Base-by-base conservation (phyloP, 2,113 vertebrate genomes). In the Etheostoma cragini region DNA sequence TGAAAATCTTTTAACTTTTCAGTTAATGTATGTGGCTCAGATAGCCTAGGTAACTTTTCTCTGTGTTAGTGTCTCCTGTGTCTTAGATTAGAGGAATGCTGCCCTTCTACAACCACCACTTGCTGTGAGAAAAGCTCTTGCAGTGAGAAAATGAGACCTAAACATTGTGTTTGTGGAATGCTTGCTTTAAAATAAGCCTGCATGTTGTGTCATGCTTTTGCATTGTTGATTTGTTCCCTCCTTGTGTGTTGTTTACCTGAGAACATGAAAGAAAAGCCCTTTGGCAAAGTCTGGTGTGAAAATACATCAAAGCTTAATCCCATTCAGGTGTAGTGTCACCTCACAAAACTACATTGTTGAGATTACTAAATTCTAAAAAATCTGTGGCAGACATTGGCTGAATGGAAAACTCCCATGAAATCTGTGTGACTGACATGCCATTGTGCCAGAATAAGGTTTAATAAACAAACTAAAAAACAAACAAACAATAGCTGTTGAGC, bases 401-500 rank as follows among this genome's bases (percentile, higher is more conserved):
- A 30, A 69, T n/a, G 33, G 57, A 54, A 63, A 80, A 46, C 53
- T 24, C 24, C 6, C 5, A 26, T 7, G 10, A 57, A 45, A 33
- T 52, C 15, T 1, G 8, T 57, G 21, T 75, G 69, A 87, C 19
- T 78, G 81, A 83, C 62, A 46, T 15, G 58, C 14, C 70, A 56
- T 75, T 78, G 65, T 64, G 30, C 30, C 53, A 33, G 1, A 49
- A 12, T 53, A 26, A 56, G 35, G 6, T 67, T 72, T 72, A 0
- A 56, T 46, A 71, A 80, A 56, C 16, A n/a, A 64, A 52, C n/a
- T 11, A 38, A 57, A 78, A 75, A 81, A 82, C 80, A 71, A 85
- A 52, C 47, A 85, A 79, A 90, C 77, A 89, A 82, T 53, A 64
- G 81, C 76, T 49, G 60, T 54, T 60, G 54, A 89, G 68, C 56